Base-by-base conservation (phyloP, 2,797 vertebrate species). In the Peromyscus aztecus region DNA sequence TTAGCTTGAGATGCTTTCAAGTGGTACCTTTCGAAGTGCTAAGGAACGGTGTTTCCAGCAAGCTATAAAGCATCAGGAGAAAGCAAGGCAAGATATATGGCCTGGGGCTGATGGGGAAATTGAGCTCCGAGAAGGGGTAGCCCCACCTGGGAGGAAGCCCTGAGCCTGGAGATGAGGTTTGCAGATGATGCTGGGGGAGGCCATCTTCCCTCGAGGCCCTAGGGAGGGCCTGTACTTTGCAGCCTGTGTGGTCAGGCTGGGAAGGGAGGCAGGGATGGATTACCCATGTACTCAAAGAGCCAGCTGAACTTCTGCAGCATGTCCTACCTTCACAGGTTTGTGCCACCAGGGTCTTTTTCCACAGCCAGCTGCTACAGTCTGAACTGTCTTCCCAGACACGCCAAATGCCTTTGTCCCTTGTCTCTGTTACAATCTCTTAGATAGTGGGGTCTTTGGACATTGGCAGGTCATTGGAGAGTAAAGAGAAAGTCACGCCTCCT, bases 1-100 rank as follows among this genome's bases (percentile, higher is more conserved):
- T 98, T 97, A 98, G 98, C 91, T 98, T 98, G 97, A 98, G 98
- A 98, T 98, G 97, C 98, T 98, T 98, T 98, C 98, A 97, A 97
- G 98, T 98, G 98, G 98, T 98, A 98, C 98, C 97, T 98, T 98
- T 98, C 95, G 94, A 97, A 98, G 97, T 98, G 98, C 97, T 98
- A 98, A 98, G 97, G 97, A 93, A 97, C 98, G 97, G 98, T 97
- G 95, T 97, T 97, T 97, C 98, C 98, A 98, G 98, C 96, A 98
- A 98, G 98, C 98, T 97, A 98, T 98, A 98, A 99, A 98, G 97
- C 98, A 98, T 98, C 97, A 43, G 82, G 90, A 93, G 96, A 95
- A 96, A 94, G 97, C 93, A 95, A 95, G 97, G 96, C 92, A 98
- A 98, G 98, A 98, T 98, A 98, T 98, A 98, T 0, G 69, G 97